Evolutionary conservation across 23 tunicate species (phyloP).

Genomic region (Trididemnum miniatum): DNA sequence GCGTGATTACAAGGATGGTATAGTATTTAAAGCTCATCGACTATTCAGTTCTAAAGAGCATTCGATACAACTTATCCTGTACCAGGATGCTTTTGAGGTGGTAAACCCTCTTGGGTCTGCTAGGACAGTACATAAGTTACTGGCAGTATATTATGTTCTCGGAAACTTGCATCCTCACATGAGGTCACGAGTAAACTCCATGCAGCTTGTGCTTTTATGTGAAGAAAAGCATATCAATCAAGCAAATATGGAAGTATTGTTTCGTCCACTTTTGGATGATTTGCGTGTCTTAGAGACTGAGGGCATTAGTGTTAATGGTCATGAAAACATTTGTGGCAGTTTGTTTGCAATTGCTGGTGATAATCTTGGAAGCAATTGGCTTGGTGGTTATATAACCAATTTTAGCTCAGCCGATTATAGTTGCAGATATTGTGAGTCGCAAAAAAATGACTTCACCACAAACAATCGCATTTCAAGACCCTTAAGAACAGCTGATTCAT

Average conservation of each 20-base stretch:
- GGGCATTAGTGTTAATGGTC: constrained; percentile 16
- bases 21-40: constrained; percentile 9
- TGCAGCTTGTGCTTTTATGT: constrained; percentile 36
- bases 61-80: constrained; percentile 16
- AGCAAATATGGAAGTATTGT: not conserved
- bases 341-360: constrained; percentile 23
- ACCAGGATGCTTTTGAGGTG: constrained; percentile 41
- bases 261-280: constrained; percentile 27
- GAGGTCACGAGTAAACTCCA: constrained; percentile 20
- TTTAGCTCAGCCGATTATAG: constrained; percentile 30
- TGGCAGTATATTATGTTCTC: no score
- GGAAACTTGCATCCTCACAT: constrained; percentile 15
- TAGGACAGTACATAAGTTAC: no score
- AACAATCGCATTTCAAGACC: no score
- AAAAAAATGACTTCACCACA: no score
- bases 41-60: not conserved
- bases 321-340: not conserved
- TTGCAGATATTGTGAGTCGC: no score
- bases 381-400: constrained; percentile 30
- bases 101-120: constrained; percentile 23
- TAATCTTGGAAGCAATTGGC: constrained; percentile 40
- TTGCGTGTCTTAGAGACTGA: constrained; percentile 14
- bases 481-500: no score
- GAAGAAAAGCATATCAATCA: constrained; percentile 11
- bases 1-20: constrained; percentile 27